Conservation (phyloP, 2,888 invertebrate species). For the Coleophora deauratella region DNA sequence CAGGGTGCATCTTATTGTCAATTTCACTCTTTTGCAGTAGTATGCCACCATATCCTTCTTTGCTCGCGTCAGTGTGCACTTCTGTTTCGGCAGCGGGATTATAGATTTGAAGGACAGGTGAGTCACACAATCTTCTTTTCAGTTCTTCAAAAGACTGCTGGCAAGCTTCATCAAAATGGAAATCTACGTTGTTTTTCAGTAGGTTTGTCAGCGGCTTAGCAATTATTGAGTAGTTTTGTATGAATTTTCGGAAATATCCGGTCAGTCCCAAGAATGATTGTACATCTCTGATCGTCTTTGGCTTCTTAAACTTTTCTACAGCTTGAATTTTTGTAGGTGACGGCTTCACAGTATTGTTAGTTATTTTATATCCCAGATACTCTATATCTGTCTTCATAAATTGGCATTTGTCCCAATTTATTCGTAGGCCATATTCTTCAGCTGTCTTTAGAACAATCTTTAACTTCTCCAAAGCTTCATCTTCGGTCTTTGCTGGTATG, state of each 20-base stretch:
- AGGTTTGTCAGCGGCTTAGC: constrained; percentile 18
- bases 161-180: not conserved
- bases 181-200: constrained; percentile 6
- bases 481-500: constrained; percentile 13
- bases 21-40: constrained; percentile 9
- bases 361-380: constrained; percentile 11
- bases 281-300: too few relatives aligned
- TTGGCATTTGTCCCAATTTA: constrained; percentile 14
- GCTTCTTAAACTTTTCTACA: too few relatives aligned
- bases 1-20: constrained; percentile 2
- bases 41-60: constrained; percentile 6
- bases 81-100: constrained; percentile 6
- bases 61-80: constrained; percentile 8
- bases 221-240: constrained; percentile 19
- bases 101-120: constrained; percentile 9
- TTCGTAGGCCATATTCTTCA: constrained; percentile 18
- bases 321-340: too few relatives aligned
- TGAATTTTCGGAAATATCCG: constrained; percentile 22
- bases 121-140: constrained; percentile 1
- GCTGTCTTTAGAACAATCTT: constrained; percentile 8
- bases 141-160: constrained; percentile 4
- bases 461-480: not conserved
- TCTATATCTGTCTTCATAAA: constrained; percentile 4
- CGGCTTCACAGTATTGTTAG: too few relatives aligned
- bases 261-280: constrained; percentile 19